Percentiles rank a stretch among this genome's conserved stretches.
These are phyloP conservation scores for Metalampra italica DNA, from an alignment of 2,888 invertebrate species.

Conservation along the genomic window DNA sequence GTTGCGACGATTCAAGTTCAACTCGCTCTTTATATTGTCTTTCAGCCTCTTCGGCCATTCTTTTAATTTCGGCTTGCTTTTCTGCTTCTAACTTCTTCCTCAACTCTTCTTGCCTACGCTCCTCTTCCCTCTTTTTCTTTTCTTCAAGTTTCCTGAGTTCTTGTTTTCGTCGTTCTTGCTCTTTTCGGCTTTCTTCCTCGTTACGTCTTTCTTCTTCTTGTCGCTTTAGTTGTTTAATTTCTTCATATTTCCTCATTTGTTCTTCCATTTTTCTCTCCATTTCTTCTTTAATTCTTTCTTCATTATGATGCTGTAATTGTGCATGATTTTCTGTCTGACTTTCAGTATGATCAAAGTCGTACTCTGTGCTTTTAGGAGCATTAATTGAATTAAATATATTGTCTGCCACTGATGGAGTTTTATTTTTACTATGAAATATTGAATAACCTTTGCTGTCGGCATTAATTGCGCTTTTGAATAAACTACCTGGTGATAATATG, in stretches of 20 bases:
- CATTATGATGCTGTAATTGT: slow-evolving; percentile 25
- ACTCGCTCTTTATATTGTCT: slow-evolving; percentile 50
- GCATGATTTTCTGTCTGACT: slow-evolving; percentile 14
- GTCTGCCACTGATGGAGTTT: slow-evolving; percentile 50
- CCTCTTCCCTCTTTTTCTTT: slow-evolving; percentile 46
- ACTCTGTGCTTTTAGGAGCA: slow-evolving; percentile 32
- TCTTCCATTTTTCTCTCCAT: slow-evolving; percentile 28
- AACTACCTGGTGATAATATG: slow-evolving; percentile 49
- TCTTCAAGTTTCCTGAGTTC: slow-evolving; percentile 35
- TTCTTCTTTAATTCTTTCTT: slow-evolving; percentile 36
- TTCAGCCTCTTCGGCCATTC: slow-evolving; percentile 51
- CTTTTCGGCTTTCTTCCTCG: slow-evolving; percentile 22
- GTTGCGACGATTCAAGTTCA: slow-evolving; percentile 49
- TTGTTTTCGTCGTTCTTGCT: slow-evolving; percentile 29
- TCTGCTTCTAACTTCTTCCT: slow-evolving; percentile 54
- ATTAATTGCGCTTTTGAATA: slow-evolving; percentile 58
- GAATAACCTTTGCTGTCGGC: slow-evolving; percentile 40
- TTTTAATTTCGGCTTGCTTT: slow-evolving; percentile 46
- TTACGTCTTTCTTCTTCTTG: slow-evolving; percentile 22
- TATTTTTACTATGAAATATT: slow-evolving; percentile 62
- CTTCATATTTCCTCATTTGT: slow-evolving; percentile 30
- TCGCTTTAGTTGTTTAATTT: slow-evolving; percentile 18
- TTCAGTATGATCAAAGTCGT: slow-evolving; percentile 50
- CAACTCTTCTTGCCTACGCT: slow-evolving; percentile 45
- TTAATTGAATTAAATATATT: slow-evolving; percentile 52